Conservation (phyloP, 2,797 vertebrate species). For the Mastacembelus armatus region DNA sequence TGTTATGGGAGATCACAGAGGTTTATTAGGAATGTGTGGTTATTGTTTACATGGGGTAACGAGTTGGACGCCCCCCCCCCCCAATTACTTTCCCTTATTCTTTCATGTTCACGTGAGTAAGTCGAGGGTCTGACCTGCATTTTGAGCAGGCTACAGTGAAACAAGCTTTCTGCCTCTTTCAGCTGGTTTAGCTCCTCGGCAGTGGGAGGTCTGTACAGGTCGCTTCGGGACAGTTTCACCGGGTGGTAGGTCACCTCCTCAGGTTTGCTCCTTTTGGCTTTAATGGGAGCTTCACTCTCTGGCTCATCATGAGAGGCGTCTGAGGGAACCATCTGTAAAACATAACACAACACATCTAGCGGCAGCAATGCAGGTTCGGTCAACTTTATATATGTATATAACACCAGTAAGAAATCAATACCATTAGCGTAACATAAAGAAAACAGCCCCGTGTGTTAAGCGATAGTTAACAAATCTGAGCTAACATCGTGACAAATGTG, state of each 20-base stretch:
- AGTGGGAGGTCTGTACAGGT: slow-evolving; percentile 92
- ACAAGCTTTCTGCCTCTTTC: slow-evolving; percentile 93
- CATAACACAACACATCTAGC: background rate
- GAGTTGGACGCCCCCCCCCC: background rate
- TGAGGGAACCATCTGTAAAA: slow-evolving; percentile 63
- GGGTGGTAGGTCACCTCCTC: slow-evolving; percentile 76
- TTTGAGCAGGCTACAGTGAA: slow-evolving; percentile 94
- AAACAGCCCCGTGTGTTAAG: too few relatives aligned
- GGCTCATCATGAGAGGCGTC: slow-evolving; percentile 36
- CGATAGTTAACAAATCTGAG: background rate
- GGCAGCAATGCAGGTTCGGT: background rate
- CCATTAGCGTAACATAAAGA: background rate
- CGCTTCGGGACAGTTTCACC: slow-evolving; percentile 87
- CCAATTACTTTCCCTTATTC: background rate
- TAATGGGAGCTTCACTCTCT: slow-evolving; percentile 32
- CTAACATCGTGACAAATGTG: background rate
- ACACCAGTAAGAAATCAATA: background rate
- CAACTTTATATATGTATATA: background rate
- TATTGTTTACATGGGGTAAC: background rate
- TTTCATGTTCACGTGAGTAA: background rate
- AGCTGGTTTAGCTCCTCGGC: slow-evolving; percentile 92
- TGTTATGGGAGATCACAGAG: slow-evolving; percentile 60
- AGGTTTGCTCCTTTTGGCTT: slow-evolving; percentile 75
- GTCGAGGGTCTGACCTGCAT: slow-evolving; percentile 88
- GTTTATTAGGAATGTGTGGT: background rate